Percentiles rank a stretch among this genome's conserved stretches.
phyloP scores from a whole-genome alignment of 1,140 invertebrate species.

The Drosophila littoralis region DNA sequence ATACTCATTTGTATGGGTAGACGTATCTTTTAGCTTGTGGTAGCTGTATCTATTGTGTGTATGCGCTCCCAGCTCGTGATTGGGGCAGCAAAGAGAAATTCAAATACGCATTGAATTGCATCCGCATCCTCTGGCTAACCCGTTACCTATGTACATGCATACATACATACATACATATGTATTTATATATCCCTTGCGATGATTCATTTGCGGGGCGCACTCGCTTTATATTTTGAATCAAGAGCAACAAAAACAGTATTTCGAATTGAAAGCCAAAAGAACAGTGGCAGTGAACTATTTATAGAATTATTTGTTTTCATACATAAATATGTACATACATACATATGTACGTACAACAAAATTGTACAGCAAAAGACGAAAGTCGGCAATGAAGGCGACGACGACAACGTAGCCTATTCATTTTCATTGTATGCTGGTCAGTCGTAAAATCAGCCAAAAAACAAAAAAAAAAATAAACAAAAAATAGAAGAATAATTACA shows the following conservation, averaged over 20 bases:
- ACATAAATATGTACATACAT: slow-evolving; percentile 38
- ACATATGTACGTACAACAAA: slow-evolving; percentile 7
- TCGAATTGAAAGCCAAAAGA: slow-evolving; percentile 74
- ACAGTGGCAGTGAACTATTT: slow-evolving; percentile 82
- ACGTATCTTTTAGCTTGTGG: slow-evolving; percentile 9
- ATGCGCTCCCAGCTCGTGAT: slow-evolving; percentile 4
- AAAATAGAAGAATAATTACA: slow-evolving; percentile 13
- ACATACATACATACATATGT: not conserved
- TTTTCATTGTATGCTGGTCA: slow-evolving; percentile 9
- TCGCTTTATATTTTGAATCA: slow-evolving; percentile 51
- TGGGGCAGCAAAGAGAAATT: slow-evolving; percentile 69
- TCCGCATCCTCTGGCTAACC: slow-evolving; percentile 44
- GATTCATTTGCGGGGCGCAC: slow-evolving; percentile 68
- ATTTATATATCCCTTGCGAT: slow-evolving; percentile 38
- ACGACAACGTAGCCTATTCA: slow-evolving; percentile 18
- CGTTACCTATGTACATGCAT: slow-evolving; percentile 22
- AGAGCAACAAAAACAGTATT: slow-evolving; percentile 58
- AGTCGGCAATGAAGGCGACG: slow-evolving; percentile 40
- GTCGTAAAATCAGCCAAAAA: slow-evolving; percentile 48
- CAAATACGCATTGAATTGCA: slow-evolving; percentile 57
- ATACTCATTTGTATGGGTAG: slow-evolving; percentile 19
- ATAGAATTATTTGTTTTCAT: slow-evolving; percentile 82
- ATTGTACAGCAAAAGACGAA: slow-evolving; percentile 56
- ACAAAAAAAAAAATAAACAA: slow-evolving; percentile 12
- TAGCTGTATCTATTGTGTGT: slow-evolving; percentile 53